Base-by-base conservation (phyloP, 92 coral and sea anemone genomes). In the Phymanthus crucifer region DNA sequence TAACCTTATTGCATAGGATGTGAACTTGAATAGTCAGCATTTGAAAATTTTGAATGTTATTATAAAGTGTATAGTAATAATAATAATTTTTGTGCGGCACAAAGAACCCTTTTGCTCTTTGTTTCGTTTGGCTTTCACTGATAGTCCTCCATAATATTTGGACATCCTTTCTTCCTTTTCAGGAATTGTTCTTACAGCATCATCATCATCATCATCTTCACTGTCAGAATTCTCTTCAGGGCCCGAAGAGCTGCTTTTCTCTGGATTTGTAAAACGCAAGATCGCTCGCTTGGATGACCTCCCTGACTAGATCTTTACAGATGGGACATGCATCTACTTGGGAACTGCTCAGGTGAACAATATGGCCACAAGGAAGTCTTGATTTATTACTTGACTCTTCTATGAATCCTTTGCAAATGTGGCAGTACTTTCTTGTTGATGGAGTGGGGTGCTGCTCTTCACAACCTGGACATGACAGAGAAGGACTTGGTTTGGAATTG, bases 91-190 rank as follows among this genome's bases (percentile, higher is more conserved):
- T 47, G 72, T n/a, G 35, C 84, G 78, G 6, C 70, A 78, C 33
- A 80, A 56, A n/a, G 79, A 81, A 21, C 78, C 79, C 66, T 73
- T 81, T 56, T 80, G 67, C 24, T 66, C 83, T 69, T 70, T 72
- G 24, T 79, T 79, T 69, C 26, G 48, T 65, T 80, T 80, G 9
- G 75, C 48, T 31, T 72, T 81, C n/a, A 81, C 64, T 9, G 78
- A 64, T 16, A 80, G 70, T 37, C 56, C 78, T 13, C 78, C 85
- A 72, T 52, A 81, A 35, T 81, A 81, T n/a, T 81, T 81, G 12
- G 72, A 38, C 13, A 81, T 4, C 21, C 37, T 81, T 35, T 81
- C 85, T 54, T 81, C 85, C 37, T 81, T 34, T 4, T 74, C 47
- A 19, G 37, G 78, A 46, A 13, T 10, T 6, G 32, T 74, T 3